These are phyloP conservation scores for Neoitamus cyanurus DNA, from an alignment of 2,888 invertebrate species.

Conservation along the genomic window DNA sequence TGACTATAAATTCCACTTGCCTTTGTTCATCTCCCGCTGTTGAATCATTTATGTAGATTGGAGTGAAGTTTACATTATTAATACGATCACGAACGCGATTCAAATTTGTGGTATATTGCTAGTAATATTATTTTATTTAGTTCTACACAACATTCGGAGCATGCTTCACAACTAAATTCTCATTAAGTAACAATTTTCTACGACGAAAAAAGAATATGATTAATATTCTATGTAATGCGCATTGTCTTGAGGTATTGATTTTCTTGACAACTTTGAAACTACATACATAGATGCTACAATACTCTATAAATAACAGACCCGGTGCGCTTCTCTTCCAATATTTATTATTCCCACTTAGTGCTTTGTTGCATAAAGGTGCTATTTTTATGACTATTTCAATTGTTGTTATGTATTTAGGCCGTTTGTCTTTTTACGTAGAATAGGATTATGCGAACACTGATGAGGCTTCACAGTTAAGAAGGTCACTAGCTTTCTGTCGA, in stretches of 20 bases:
- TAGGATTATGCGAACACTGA: not conserved
- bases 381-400: not conserved
- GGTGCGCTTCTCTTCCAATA: not conserved
- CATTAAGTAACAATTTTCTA: too few species aligned
- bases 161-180: too few species aligned
- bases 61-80: not conserved
- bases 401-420: not conserved
- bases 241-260: not conserved
- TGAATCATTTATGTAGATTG: not conserved
- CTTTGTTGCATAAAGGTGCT: not conserved
- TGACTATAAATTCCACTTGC: not conserved
- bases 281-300: not conserved
- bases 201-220: not conserved
- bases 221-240: not conserved
- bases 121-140: not conserved
- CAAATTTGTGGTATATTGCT: not conserved
- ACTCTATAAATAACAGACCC: not conserved
- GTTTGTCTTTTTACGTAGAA: too few species aligned
- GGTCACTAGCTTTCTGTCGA: too few species aligned
- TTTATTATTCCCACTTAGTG: not conserved
- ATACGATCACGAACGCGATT: not conserved
- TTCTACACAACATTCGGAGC: not conserved
- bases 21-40: not conserved
- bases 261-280: not conserved
- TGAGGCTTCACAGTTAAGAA: too few species aligned